Percentiles rank a stretch among this genome's conserved stretches.
Evolutionary conservation across 2,113 vertebrate genomes (phyloP).

Genomic region (Orycteropus afer): DNA sequence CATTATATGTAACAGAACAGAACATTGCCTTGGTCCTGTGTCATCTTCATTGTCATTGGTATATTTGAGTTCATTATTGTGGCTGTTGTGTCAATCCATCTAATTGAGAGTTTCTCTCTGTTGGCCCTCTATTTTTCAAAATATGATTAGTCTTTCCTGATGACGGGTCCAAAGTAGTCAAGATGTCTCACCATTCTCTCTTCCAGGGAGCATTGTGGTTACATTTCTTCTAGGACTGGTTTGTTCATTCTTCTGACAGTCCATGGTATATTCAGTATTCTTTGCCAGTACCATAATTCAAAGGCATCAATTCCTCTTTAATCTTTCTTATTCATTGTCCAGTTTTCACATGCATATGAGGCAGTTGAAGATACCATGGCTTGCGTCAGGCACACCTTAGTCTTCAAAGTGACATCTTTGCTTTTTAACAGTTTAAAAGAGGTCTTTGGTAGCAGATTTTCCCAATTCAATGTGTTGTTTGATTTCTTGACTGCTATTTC

Average conservation of each 20-base stretch:
- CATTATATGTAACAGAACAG: not conserved
- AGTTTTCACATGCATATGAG: too few relatives aligned
- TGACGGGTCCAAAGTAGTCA: not conserved
- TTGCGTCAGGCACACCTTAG: too few relatives aligned
- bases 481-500: not conserved
- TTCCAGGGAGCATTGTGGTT: not conserved
- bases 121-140: not conserved
- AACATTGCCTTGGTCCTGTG: not conserved
- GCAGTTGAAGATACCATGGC: too few relatives aligned
- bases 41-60: not conserved
- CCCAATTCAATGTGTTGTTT: not conserved
- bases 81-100: not conserved
- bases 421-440: not conserved
- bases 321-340: not conserved
- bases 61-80: not conserved
- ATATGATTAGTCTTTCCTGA: not conserved
- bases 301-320: not conserved
- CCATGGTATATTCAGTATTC: not conserved
- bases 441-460: not conserved
- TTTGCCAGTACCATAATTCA: not conserved
- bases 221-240: not conserved
- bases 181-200: not conserved
- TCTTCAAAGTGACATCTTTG: too few relatives aligned
- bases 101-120: not conserved
- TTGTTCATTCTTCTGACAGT: not conserved